These are phyloP conservation scores for Parotocinclus haroldoi DNA, from an alignment of 2,797 vertebrate genomes.

Conservation along the genomic window DNA sequence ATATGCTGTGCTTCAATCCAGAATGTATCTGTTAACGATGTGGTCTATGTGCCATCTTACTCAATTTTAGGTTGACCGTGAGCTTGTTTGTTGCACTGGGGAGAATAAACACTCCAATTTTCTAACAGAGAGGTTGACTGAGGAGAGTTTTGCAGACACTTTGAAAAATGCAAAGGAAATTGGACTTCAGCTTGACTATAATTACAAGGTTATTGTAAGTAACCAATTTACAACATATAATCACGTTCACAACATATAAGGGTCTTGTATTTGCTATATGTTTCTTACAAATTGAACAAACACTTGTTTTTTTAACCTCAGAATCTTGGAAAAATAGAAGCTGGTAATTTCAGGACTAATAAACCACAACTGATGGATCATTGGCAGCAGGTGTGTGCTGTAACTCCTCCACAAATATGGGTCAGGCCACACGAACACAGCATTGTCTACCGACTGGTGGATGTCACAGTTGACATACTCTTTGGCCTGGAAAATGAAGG, in stretches of 20 bases:
- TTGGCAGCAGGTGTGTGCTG: constrained; percentile 46
- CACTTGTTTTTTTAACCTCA: constrained; percentile 16
- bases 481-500: constrained; percentile 32
- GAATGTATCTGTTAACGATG: too few relatives aligned
- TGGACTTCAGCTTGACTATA: neutral
- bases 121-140: constrained; percentile 33
- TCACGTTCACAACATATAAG: too few relatives aligned
- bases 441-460: constrained; percentile 46
- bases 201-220: too few relatives aligned
- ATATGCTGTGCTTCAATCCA: too few relatives aligned
- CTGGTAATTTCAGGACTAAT: constrained; percentile 23
- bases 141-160: constrained; percentile 36
- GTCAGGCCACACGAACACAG: constrained; percentile 46
- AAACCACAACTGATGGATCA: constrained; percentile 50
- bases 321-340: constrained; percentile 38
- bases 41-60: neutral
- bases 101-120: constrained; percentile 19
- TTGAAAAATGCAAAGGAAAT: constrained; percentile 35
- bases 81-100: constrained; percentile 18
- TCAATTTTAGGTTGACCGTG: constrained; percentile 23
- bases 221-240: too few relatives aligned
- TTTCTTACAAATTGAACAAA: neutral
- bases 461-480: constrained; percentile 42
- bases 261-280: too few relatives aligned
- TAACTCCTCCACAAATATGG: constrained; percentile 33